Percentiles rank a stretch among this genome's conserved stretches.
Conservation (phyloP, 1,140 invertebrate genomes). For the Nasonia longicornis region DNA sequence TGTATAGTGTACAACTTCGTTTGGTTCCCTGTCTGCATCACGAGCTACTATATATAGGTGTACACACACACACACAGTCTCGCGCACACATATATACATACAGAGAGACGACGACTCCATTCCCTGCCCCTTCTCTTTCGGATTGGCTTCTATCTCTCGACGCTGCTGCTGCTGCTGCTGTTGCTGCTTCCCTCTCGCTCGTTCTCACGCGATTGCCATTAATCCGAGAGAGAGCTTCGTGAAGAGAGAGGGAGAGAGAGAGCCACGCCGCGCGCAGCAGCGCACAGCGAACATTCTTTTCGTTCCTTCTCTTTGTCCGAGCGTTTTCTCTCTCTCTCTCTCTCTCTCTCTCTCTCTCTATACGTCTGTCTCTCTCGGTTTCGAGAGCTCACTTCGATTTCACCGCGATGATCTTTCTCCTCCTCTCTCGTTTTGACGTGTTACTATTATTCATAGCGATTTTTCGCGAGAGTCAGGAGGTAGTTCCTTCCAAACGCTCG, state of each 20-base stretch:
- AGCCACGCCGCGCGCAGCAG: not conserved
- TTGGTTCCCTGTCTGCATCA: too few relatives aligned
- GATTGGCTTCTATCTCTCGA: not conserved
- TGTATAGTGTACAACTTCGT: too few relatives aligned
- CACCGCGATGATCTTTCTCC: not conserved
- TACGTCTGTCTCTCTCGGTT: too few relatives aligned
- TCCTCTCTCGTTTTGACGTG: not conserved
- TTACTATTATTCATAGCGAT: not conserved
- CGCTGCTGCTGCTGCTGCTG: not conserved
- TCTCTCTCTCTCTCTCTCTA: not conserved
- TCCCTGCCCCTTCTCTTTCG: not conserved
- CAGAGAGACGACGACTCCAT: not conserved
- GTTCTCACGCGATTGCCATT: constrained; percentile 21
- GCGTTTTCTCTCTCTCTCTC: too few relatives aligned
- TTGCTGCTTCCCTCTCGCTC: not conserved
- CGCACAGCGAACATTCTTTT: constrained; percentile 7
- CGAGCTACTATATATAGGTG: too few relatives aligned
- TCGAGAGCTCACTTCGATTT: too few relatives aligned
- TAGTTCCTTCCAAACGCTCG: not conserved
- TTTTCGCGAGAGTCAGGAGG: not conserved
- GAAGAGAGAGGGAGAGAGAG: not conserved
- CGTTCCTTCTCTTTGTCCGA: constrained; percentile 13
- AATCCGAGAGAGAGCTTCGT: constrained; percentile 1
- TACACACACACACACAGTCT: too few relatives aligned
- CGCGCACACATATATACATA: too few relatives aligned